Percentiles rank a stretch among this genome's conserved stretches.
These are phyloP conservation scores for Ceyx margarethae DNA, from an alignment of 2,113 vertebrate species.

Conservation along the genomic window DNA sequence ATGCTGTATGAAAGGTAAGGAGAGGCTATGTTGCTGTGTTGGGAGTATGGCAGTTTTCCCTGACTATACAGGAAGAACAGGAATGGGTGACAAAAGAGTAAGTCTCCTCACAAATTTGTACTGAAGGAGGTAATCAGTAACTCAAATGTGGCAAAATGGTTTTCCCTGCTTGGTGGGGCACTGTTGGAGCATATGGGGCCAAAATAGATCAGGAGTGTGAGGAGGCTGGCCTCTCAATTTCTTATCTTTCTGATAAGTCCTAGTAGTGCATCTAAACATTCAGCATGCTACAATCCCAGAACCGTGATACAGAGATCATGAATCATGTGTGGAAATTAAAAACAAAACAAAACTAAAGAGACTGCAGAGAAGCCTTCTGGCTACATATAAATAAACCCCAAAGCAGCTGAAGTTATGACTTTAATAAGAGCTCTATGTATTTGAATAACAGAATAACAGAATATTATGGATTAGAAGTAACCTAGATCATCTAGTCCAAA, in stretches of 20 bases:
- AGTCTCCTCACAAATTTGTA: not conserved
- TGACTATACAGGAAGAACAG: not conserved
- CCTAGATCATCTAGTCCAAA: too few relatives aligned
- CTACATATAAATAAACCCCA: too few relatives aligned
- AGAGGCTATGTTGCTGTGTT: not conserved
- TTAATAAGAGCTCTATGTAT: too few relatives aligned
- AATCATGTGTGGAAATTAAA: not conserved
- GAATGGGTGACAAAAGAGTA: not conserved
- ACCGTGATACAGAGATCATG: fast-evolving
- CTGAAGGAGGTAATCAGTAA: not conserved
- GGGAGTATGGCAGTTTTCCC: not conserved
- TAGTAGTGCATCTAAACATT: not conserved
- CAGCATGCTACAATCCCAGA: not conserved
- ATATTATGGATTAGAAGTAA: too few relatives aligned
- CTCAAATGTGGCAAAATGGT: not conserved
- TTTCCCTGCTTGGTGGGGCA: not conserved
- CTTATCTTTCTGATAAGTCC: fast-evolving
- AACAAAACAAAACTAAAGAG: not conserved
- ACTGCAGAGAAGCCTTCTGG: not conserved
- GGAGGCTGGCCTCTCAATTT: not conserved
- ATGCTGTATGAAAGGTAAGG: not conserved
- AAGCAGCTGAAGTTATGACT: too few relatives aligned
- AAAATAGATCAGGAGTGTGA: not conserved
- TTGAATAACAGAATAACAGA: too few relatives aligned
- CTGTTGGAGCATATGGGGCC: not conserved